phyloP scores from a whole-genome alignment of 2,113 vertebrate species.

The Aldabrachelys gigantea region DNA sequence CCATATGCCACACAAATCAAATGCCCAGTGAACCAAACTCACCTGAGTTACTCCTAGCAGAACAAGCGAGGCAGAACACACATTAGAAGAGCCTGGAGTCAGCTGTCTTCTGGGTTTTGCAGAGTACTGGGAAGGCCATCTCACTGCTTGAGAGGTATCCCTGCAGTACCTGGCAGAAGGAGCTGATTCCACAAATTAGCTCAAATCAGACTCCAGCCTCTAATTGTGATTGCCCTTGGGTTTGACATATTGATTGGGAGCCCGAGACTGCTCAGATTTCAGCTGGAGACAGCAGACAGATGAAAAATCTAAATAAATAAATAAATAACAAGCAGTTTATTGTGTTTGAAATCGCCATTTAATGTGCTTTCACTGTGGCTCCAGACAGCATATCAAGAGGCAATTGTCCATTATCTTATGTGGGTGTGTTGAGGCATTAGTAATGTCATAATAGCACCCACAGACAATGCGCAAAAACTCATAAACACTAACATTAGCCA shows the following conservation, averaged over 20 bases:
- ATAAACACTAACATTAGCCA: rapidly evolving
- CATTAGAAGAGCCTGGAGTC: not conserved
- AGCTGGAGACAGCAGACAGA: not conserved
- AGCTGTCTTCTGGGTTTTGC: not conserved
- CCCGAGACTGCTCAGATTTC: not conserved
- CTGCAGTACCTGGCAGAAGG: not conserved
- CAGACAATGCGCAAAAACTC: not conserved
- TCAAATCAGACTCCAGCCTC: not conserved
- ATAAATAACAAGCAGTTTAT: not conserved
- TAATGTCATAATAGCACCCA: constrained; percentile 16
- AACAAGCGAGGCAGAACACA: not conserved
- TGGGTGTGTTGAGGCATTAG: not conserved
- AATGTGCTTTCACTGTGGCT: not conserved
- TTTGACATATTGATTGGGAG: not conserved
- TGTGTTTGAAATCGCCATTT: not conserved
- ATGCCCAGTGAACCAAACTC: not conserved
- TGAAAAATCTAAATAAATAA: not conserved
- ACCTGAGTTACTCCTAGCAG: not conserved
- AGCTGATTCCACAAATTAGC: not conserved
- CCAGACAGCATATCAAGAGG: constrained; percentile 13
- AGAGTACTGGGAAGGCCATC: not conserved
- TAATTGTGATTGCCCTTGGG: not conserved
- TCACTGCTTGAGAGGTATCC: not conserved
- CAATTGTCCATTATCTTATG: constrained; percentile 28
- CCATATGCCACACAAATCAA: not conserved